Conservation (phyloP, 1,140 invertebrate species). For the Bombus soroeensis region DNA sequence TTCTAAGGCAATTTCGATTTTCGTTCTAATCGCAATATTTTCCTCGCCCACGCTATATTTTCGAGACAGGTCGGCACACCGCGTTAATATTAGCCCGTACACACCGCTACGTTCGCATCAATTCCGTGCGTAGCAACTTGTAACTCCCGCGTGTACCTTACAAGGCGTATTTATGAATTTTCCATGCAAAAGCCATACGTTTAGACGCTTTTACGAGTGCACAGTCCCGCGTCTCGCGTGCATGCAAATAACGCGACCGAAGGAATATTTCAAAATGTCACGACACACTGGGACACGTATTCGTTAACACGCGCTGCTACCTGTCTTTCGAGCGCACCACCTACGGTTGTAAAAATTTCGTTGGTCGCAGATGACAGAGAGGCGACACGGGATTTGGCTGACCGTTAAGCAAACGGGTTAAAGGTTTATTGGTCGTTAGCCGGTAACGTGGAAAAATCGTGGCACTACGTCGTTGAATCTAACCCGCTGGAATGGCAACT, state of each 20-base stretch:
- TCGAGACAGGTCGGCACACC: no score
- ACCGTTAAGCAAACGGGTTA: not conserved
- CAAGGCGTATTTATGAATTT: constrained; percentile 7
- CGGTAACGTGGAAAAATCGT: constrained; percentile 41
- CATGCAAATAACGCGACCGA: not conserved
- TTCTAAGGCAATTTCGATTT: no score
- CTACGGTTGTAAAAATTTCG: constrained; percentile 26
- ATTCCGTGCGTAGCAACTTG: not conserved
- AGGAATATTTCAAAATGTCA: constrained; percentile 25
- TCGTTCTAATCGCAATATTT: no score
- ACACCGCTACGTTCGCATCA: no score
- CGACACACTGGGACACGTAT: not conserved
- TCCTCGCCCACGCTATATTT: no score
- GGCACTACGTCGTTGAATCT: not conserved
- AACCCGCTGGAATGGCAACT: not conserved
- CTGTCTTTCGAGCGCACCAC: no score
- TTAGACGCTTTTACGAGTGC: not conserved
- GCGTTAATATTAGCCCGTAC: not conserved
- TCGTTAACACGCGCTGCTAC: not conserved
- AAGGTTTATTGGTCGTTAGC: constrained; percentile 48
- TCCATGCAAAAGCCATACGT: not conserved
- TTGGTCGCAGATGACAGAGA: not conserved
- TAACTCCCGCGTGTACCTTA: not conserved
- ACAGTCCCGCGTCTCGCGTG: no score
- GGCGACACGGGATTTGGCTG: not conserved